These are phyloP conservation scores for Lonchura striata DNA, from an alignment of 2,113 vertebrate species.

Conservation along the genomic window DNA sequence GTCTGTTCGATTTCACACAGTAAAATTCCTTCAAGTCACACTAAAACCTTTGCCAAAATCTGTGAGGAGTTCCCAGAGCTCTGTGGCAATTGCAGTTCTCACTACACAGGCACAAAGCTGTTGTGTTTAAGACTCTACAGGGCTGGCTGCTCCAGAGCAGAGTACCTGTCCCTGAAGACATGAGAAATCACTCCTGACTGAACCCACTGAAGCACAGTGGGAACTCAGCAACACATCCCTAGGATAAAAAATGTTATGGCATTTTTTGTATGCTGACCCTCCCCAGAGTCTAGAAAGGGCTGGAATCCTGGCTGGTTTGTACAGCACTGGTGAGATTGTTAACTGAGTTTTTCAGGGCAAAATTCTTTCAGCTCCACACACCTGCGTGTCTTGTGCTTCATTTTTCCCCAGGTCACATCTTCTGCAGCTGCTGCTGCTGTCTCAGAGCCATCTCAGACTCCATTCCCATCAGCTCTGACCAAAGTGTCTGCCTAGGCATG, in stretches of 20 bases:
- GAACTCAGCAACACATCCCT: background rate
- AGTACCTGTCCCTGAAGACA: background rate
- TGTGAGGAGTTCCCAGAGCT: background rate
- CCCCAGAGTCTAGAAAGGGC: background rate
- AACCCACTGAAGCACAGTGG: background rate
- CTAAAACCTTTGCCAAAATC: background rate
- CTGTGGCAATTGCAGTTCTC: background rate
- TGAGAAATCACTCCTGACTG: background rate
- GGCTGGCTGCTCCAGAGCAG: background rate
- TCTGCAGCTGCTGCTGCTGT: background rate
- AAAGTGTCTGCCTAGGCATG: background rate
- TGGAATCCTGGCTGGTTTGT: background rate
- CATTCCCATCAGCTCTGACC: background rate
- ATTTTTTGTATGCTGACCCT: background rate
- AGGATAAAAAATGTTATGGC: background rate
- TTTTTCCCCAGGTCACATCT: background rate
- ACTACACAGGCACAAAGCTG: background rate
- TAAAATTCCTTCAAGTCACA: background rate
- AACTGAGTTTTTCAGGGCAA: background rate
- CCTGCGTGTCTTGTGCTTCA: background rate
- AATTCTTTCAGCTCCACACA: background rate
- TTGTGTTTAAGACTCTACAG: background rate
- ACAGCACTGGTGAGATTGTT: background rate
- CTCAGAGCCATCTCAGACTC: background rate
- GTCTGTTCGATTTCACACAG: background rate